These are phyloP conservation scores for Eucidaris tribuloides DNA, from an alignment of 35 echinoderm and acorn worm genomes.

Conservation along the genomic window DNA sequence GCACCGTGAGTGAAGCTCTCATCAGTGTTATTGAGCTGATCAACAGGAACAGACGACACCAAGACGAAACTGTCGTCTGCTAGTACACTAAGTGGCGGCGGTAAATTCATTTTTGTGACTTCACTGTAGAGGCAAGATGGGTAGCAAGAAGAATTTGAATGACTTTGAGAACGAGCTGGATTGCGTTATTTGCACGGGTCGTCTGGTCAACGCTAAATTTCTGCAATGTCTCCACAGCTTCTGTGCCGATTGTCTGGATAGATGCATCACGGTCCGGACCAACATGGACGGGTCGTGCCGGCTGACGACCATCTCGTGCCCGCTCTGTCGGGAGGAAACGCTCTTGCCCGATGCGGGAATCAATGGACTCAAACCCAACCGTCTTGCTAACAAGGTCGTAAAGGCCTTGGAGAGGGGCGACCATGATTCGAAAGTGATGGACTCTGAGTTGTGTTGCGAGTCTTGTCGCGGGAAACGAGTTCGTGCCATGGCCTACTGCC, in stretches of 20 bases:
- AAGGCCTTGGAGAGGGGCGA: constrained; percentile 14
- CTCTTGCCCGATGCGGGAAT: not conserved
- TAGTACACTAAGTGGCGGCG: too few relatives aligned
- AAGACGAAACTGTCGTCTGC: too few relatives aligned
- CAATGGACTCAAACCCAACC: not conserved
- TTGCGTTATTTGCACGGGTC: not conserved
- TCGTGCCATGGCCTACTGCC: constrained; percentile 5
- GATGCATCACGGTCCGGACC: not conserved
- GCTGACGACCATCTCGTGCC: not conserved
- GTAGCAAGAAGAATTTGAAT: too few relatives aligned
- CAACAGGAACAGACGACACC: too few relatives aligned
- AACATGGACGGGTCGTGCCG: constrained; percentile 6
- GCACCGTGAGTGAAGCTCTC: too few relatives aligned
- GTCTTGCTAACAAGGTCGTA: constrained; percentile 2
- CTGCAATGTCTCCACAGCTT: constrained; percentile 23
- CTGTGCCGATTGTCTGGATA: constrained; percentile 5
- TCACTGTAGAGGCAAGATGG: too few relatives aligned
- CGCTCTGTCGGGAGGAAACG: constrained; percentile 11
- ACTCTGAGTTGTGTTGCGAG: constrained; percentile 11
- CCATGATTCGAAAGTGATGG: not conserved
- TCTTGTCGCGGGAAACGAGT: not conserved
- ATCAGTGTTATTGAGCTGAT: too few relatives aligned
- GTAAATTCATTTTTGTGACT: too few relatives aligned
- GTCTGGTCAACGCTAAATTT: constrained; percentile 21
- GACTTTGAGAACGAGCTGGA: constrained; percentile 13